Base-by-base conservation (phyloP, 37 sponge, comb jelly and placozoan genomes). In the Haliclona indistincta region DNA sequence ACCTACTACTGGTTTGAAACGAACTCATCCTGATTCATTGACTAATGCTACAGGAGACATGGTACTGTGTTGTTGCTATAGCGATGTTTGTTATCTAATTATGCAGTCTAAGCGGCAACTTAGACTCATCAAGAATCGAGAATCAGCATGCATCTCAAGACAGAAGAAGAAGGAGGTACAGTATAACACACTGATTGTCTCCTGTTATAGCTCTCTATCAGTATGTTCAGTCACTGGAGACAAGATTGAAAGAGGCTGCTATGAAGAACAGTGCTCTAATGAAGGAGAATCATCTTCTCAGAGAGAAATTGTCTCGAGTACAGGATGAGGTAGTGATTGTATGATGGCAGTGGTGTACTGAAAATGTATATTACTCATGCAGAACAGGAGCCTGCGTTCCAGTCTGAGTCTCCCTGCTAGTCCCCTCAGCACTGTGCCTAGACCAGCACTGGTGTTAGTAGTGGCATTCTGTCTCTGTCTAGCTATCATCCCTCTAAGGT, bases 101-200 rank as follows among this genome's bases (percentile, higher is more conserved):
- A n/a, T n/a, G n/a, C n/a, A n/a, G n/a, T 67, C 71, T 44, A 90
- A 81, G 76, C 75, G 81, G 70, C 79, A 86, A 63, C 86, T 81
- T 43, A 20, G 86, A 20, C 75, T 86, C 74, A 81, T 90, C 10
- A 90, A 90, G 70, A 90, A 90, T 49, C 63, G 91, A 28, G 86
- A 90, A 44, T 77, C 85, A 38, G 86, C 91, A 29, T 80, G 68
- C 28, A 39, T 85, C n/a, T 90, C 91, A n/a, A 66, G 91, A 54
- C 75, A 81, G 58, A 80, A 71, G 68, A 90, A 85, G 67, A 90
- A 85, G 55, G 82, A 90, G 74, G 91, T 79, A 33, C 17, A 56
- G 20, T 33, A 63, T 63, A 17, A 19, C 22, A 63, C 32, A 22
- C 17, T 33, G 32, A 0, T 0, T 17, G 35, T 63, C 35, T 22